Conservation (phyloP, 2,797 vertebrate genomes). For the Falco berigora region DNA sequence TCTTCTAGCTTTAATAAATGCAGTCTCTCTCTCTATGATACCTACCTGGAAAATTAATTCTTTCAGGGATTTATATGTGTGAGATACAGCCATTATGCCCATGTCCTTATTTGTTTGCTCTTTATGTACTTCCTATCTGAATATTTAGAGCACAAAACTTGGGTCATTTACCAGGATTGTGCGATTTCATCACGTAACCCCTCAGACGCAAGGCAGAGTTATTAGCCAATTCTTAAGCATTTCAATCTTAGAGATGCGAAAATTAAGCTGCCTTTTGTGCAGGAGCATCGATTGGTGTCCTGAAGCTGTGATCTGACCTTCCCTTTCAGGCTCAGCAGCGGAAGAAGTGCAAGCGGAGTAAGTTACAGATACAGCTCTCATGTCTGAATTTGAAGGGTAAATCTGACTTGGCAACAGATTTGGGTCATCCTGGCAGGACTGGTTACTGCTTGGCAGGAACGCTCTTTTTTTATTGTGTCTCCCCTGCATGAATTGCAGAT, state of each 20-base stretch:
- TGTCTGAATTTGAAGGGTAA: slow-evolving; percentile 40
- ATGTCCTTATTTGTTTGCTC: background rate
- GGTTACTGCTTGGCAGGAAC: slow-evolving; percentile 40
- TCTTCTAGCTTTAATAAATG: background rate
- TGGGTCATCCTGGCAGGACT: slow-evolving; percentile 16
- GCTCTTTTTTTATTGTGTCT: slow-evolving; percentile 10
- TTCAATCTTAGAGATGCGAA: background rate
- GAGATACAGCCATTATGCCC: background rate
- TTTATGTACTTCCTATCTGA: background rate
- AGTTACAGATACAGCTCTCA: background rate
- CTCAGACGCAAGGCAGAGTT: background rate
- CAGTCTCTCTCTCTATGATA: background rate
- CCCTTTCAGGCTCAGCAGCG: slow-evolving; percentile 8
- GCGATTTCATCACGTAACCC: background rate
- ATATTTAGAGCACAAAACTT: background rate
- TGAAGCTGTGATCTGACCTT: slow-evolving; percentile 8
- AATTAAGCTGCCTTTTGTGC: background rate
- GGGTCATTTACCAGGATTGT: background rate
- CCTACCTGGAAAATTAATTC: background rate
- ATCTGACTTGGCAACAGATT: slow-evolving; percentile 36
- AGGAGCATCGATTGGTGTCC: background rate
- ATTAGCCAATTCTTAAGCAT: background rate
- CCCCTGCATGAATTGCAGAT: slow-evolving; percentile 20
- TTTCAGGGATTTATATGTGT: background rate
- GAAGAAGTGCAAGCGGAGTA: background rate